These are phyloP conservation scores for Scaptomyza hsui DNA, from an alignment of 1,140 invertebrate genomes.

Conservation along the genomic window DNA sequence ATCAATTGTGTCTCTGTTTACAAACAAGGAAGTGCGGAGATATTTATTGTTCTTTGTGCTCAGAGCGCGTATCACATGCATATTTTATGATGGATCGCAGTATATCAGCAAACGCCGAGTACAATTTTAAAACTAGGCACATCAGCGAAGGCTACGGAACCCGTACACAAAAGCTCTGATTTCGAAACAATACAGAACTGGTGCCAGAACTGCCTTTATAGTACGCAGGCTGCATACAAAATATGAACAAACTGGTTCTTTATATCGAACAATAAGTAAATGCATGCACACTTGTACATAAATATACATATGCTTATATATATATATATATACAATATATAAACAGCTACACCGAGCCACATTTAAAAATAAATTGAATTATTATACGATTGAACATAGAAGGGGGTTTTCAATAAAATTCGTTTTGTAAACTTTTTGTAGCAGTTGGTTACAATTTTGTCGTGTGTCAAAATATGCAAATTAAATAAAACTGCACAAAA, in stretches of 20 bases:
- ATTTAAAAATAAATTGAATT: too few species aligned
- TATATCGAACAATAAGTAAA: constrained; percentile 9
- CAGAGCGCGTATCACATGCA: constrained; percentile 26
- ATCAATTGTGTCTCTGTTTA: constrained; percentile 6
- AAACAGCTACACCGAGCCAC: too few species aligned
- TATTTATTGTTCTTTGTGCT: constrained; percentile 22
- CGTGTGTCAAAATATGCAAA: too few species aligned
- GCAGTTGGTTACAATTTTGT: too few species aligned
- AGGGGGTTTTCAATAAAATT: too few species aligned
- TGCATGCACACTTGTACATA: constrained; percentile 8
- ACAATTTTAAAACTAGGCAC: constrained; percentile 26
- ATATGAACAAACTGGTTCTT: constrained; percentile 41
- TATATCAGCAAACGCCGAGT: constrained; percentile 13
- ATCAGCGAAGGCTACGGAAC: neutral
- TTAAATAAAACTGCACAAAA: too few species aligned
- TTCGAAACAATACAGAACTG: constrained; percentile 9
- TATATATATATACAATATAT: neutral
- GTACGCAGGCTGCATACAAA: constrained; percentile 39
- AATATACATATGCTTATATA: neutral
- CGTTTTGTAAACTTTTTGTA: too few species aligned
- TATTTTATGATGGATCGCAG: constrained; percentile 49
- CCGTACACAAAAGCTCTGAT: constrained; percentile 9
- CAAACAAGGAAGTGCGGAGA: constrained; percentile 29
- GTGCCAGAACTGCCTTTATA: constrained; percentile 29
- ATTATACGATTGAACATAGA: too few species aligned